Conservation (phyloP, 2,797 vertebrate genomes). For the Rhinichthys osculus region DNA sequence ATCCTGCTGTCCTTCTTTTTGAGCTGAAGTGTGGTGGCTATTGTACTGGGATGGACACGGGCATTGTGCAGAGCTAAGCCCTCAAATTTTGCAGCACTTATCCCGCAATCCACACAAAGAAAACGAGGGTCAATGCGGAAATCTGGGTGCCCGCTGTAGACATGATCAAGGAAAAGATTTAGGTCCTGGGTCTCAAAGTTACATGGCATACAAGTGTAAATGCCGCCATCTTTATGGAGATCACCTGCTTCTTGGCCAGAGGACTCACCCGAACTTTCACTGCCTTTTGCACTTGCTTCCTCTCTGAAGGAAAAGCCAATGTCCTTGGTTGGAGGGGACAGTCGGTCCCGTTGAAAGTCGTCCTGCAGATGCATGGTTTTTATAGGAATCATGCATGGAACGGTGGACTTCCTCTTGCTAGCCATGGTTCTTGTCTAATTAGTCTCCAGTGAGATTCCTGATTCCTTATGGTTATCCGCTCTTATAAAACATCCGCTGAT, state of each 20-base stretch:
- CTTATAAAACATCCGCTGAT: conserved; percentile 47
- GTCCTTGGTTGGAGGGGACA: conserved; percentile 55
- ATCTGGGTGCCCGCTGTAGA: conserved; percentile 90
- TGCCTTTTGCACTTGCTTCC: conserved; percentile 63
- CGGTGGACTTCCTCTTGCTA: conserved; percentile 97
- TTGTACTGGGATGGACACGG: conserved; percentile 80
- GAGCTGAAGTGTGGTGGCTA: conserved; percentile 84
- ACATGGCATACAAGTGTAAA: conserved; percentile 89
- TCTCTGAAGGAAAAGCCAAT: conserved; percentile 61
- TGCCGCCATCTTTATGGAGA: conserved; percentile 70
- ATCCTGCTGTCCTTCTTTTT: conserved; percentile 81
- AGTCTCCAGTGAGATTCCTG: conserved; percentile 21
- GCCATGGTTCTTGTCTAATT: conserved; percentile 80
- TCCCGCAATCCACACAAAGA: conserved; percentile 84
- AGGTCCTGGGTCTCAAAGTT: conserved; percentile 89
- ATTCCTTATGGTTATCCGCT: conserved; percentile 24
- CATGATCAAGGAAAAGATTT: conserved; percentile 90
- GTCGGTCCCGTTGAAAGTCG: conserved; percentile 74
- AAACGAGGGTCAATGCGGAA: conserved; percentile 90
- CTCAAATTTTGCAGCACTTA: conserved; percentile 88
- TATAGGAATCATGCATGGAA: conserved; percentile 98
- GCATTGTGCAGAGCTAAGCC: conserved; percentile 92
- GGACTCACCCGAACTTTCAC: conserved; percentile 64
- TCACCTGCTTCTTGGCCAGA: conserved; percentile 67
- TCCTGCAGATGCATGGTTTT: conserved; percentile 83